Evolutionary conservation across 92 coral and sea anemone species (phyloP).

Genomic region (Palythoa grandis): DNA sequence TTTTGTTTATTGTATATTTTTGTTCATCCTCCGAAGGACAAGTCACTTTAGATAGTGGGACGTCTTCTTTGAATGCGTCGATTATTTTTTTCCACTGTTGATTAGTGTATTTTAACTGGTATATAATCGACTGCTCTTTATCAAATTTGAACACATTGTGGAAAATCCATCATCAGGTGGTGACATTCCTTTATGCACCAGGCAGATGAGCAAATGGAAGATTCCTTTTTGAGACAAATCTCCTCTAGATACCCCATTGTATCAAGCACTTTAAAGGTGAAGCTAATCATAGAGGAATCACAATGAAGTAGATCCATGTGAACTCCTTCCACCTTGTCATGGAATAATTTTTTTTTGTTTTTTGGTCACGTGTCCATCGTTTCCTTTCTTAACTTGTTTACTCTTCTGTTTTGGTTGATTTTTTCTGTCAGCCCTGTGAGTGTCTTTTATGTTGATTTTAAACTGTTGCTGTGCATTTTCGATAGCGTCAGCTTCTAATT

Average conservation of each 20-base stretch:
- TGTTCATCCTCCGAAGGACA: no score
- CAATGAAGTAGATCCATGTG: conserved; percentile 52
- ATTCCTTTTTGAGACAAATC: conserved; percentile 34
- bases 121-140: conserved; percentile 34
- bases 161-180: conserved; percentile 48
- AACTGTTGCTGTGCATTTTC: no score
- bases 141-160: conserved; percentile 45
- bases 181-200: conserved; percentile 47
- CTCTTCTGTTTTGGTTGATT: not conserved
- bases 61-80: conserved; percentile 41
- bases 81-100: conserved; percentile 43
- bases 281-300: conserved; percentile 31
- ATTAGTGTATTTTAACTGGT: conserved; percentile 32
- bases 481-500: no score
- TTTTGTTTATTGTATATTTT: no score
- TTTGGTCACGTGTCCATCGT: conserved; percentile 5
- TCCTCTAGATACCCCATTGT: conserved; percentile 56
- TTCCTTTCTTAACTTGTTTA: not conserved
- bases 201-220: conserved; percentile 34
- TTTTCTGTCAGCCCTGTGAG: no score
- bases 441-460: no score
- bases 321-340: conserved; percentile 47
- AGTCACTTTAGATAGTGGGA: no score
- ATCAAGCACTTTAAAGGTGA: conserved; percentile 51
- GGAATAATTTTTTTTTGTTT: conserved; percentile 17